A percentile compares a stretch with the other conserved stretches of the same genome.
Conservation (phyloP, 1,140 invertebrate species). For the Polyergus mexicanus region DNA sequence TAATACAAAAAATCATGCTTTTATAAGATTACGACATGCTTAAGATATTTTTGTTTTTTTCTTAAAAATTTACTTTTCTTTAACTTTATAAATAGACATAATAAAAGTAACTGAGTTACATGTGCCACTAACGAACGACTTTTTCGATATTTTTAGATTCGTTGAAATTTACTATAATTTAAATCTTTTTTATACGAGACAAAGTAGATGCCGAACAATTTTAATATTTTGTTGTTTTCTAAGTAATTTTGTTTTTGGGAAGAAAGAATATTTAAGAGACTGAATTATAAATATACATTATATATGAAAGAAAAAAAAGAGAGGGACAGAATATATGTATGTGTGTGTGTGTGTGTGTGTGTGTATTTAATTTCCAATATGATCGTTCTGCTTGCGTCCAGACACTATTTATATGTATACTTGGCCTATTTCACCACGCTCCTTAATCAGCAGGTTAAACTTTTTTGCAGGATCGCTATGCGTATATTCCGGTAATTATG, state of each 20-base stretch:
- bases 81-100: no score
- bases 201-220: background rate
- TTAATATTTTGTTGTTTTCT: background rate
- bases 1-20: no score
- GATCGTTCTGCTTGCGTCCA: background rate
- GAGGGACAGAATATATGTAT: no score
- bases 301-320: no score
- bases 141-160: no score
- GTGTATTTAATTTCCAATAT: conserved; percentile 5
- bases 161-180: background rate
- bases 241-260: background rate
- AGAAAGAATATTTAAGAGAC: background rate
- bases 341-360: background rate
- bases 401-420: background rate
- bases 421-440: conserved; percentile 22
- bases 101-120: no score
- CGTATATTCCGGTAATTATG: conserved; percentile 45
- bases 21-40: no score
- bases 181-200: background rate
- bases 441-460: conserved; percentile 49
- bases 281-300: no score
- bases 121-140: no score
- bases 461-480: conserved; percentile 31
- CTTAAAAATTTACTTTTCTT: no score
- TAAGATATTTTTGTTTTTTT: no score